Evolutionary conservation across 2,888 invertebrate species (phyloP), one percentile per base, ranked within the genome.

Genomic region (Scaeva pyrastri): DNA sequence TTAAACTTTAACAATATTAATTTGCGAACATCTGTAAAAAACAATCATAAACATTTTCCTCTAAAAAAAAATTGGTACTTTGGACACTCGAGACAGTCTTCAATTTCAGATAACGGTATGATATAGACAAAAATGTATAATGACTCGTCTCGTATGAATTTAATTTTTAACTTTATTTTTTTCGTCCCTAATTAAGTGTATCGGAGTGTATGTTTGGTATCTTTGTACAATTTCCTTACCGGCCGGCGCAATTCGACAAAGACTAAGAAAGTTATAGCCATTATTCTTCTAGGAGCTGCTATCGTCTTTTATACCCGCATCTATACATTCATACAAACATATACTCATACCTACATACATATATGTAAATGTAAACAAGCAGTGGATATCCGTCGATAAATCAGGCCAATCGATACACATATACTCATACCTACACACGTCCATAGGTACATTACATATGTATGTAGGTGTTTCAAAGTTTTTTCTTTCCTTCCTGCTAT

Each of bases 361-460:
- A 55, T 19, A 39, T 14, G 79, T 66, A 60, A 10, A 48, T 64
- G 76, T 50, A 76, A 76, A 77, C 48, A 66, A 77, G 76, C 52
- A 48, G 31, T 66, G 48, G 48, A 21, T 45, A 26, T 66, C 31
- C 31, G 14, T 55, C 60, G 23, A 76, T 85, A 68, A 85, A 85
- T 68, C 56, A 85, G 80, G 76, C 81, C 81, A 77, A 85, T 85
- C 85, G 85, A 85, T 85, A 81, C 45, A 81, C 45, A 39, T 55
- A 52, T 68, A 41, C 4, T 14, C 5, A 7, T 50, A 50, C 19
- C 1, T 14, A 4, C 19, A 21, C 12, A 31, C 8, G 31, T 31
- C n/a, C n/a, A n/a, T n/a, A n/a, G n/a, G n/a, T 3, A 3, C 12
- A 21, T 16, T 10, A 62, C 58, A 71, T 64, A 79, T 80, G 80